A percentile compares a stretch with the other conserved stretches of the same genome.
Evolutionary conservation across 2,888 invertebrate genomes (phyloP).

Genomic region (Meandrusa payeni): DNA sequence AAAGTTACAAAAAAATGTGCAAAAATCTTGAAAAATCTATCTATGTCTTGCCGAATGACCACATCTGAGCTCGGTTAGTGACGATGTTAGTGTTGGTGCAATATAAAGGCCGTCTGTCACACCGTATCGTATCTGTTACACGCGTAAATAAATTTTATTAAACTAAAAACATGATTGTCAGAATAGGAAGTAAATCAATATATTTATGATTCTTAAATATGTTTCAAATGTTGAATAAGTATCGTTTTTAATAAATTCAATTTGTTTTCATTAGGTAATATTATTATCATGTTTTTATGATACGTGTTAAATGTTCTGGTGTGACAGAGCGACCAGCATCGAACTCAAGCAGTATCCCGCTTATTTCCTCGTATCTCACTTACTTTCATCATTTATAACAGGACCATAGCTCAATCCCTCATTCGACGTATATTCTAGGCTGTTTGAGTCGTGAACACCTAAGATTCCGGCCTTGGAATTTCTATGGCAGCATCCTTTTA

Average conservation of each 20-base stretch:
- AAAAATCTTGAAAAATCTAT: slow-evolving; percentile 37
- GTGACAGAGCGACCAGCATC: slow-evolving; percentile 23
- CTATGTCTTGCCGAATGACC: slow-evolving; percentile 79
- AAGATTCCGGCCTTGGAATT: slow-evolving; percentile 84
- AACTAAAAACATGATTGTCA: no score
- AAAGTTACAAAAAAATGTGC: slow-evolving; percentile 16
- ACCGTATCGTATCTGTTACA: slow-evolving; percentile 54
- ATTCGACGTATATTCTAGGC: slow-evolving; percentile 81
- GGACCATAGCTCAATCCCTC: slow-evolving; percentile 86
- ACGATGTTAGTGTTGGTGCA: slow-evolving; percentile 30
- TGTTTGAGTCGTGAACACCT: slow-evolving; percentile 83
- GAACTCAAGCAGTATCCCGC: slow-evolving; percentile 10
- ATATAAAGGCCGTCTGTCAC: slow-evolving; percentile 34
- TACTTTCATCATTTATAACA: slow-evolving; percentile 89
- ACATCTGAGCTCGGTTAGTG: slow-evolving; percentile 76
- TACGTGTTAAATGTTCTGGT: slow-evolving; percentile 19
- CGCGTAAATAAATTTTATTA: no score
- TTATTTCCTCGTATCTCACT: slow-evolving; percentile 68
- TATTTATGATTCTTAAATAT: no score
- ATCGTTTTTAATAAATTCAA: no score
- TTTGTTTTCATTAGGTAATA: no score
- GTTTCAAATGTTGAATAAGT: no score
- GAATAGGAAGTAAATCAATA: no score
- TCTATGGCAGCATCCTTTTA: slow-evolving; percentile 93
- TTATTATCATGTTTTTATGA: no score